phyloP scores from a whole-genome alignment of 2,113 vertebrate genomes.

The Cettia cetti region DNA sequence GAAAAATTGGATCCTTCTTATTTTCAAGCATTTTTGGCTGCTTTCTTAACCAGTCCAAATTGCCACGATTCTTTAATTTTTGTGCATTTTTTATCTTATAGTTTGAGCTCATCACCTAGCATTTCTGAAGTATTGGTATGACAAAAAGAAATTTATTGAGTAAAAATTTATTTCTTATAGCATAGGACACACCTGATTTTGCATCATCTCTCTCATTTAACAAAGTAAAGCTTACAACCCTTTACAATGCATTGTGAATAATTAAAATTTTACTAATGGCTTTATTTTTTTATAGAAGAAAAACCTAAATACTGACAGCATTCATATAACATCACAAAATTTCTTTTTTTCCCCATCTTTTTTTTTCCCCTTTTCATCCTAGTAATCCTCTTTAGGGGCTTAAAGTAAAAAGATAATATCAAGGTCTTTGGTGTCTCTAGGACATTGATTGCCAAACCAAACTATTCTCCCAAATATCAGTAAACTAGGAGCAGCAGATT shows the following conservation, averaged over 20 bases:
- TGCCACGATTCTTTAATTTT: not conserved
- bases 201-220: not conserved
- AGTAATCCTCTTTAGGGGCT: conserved; percentile 31
- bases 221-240: not conserved
- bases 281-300: not conserved
- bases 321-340: not conserved
- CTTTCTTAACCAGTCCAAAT: not conserved
- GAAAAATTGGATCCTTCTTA: not conserved
- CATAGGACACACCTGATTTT: not conserved
- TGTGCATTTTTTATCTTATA: not conserved
- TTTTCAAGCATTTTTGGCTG: not conserved
- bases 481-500: conserved; percentile 48
- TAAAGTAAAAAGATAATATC: conserved; percentile 43
- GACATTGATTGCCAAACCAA: conserved; percentile 60
- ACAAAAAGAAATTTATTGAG: not conserved
- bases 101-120: not conserved
- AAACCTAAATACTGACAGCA: not conserved
- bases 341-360: not conserved
- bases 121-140: not conserved
- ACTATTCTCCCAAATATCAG: conserved; percentile 68
- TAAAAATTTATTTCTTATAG: not conserved
- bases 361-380: not conserved
- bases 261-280: not conserved
- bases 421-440: conserved; percentile 56
- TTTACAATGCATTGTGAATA: not conserved